phyloP scores from a whole-genome alignment of 92 coral and sea anemone species.

The Phymanthus crucifer region DNA sequence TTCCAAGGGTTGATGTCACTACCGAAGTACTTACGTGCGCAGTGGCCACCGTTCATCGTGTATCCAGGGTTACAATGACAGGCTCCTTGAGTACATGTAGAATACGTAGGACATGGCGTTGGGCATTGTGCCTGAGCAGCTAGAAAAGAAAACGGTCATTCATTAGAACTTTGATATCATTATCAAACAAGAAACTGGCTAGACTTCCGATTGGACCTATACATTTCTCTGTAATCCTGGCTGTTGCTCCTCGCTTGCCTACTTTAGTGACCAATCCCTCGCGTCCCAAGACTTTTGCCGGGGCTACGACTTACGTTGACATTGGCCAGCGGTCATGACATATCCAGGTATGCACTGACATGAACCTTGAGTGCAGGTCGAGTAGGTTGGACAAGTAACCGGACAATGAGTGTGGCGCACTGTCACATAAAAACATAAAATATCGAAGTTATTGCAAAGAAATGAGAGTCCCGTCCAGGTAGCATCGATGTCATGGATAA shows the following conservation, averaged over 20 bases:
- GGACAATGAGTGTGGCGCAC: slow-evolving; percentile 44
- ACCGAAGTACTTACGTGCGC: slow-evolving; percentile 71
- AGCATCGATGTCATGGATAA: too few species aligned
- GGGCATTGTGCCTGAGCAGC: slow-evolving; percentile 60
- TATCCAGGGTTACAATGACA: slow-evolving; percentile 91
- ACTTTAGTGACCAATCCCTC: too few species aligned
- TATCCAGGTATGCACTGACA: slow-evolving; percentile 91
- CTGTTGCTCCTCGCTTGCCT: too few species aligned
- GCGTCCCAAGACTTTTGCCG: background rate
- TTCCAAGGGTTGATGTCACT: too few species aligned
- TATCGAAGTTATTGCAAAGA: background rate
- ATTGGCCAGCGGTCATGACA: slow-evolving; percentile 66
- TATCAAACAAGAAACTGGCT: background rate
- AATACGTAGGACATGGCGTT: slow-evolving; percentile 72
- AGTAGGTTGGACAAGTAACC: slow-evolving; percentile 72
- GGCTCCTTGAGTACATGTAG: slow-evolving; percentile 76
- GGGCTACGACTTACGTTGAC: slow-evolving; percentile 66
- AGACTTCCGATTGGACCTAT: too few species aligned
- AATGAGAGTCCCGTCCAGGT: too few species aligned
- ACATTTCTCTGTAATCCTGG: too few species aligned
- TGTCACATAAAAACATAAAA: background rate
- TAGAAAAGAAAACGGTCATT: slow-evolving; percentile 22
- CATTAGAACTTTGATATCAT: too few species aligned
- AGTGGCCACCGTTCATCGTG: slow-evolving; percentile 72
- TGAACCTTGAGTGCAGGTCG: slow-evolving; percentile 77